Percentiles rank a stretch among this genome's conserved stretches.
Conservation (phyloP, 2,888 invertebrate species). For the Cacoxenus indagator region DNA sequence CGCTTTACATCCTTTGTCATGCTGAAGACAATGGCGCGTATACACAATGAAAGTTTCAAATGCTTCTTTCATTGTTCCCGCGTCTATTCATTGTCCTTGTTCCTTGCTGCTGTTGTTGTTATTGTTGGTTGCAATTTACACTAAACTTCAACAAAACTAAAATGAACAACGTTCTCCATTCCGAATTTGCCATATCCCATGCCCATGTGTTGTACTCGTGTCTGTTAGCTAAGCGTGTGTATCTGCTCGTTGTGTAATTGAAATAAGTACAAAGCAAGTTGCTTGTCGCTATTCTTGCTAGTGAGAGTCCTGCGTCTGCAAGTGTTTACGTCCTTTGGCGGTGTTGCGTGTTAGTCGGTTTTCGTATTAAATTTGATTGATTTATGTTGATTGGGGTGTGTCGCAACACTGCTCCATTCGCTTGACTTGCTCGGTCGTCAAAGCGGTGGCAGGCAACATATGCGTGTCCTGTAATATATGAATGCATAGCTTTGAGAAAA, state of each 20-base stretch:
- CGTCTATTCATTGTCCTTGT: not conserved
- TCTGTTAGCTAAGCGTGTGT: not conserved
- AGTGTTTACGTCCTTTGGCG: constrained; percentile 5
- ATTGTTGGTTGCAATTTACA: constrained; percentile 16
- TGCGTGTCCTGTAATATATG: not conserved
- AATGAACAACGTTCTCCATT: not conserved
- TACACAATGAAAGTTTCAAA: constrained; percentile 24
- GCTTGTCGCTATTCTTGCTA: constrained; percentile 25
- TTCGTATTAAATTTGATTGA: constrained; percentile 34
- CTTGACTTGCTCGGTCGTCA: too few relatives aligned
- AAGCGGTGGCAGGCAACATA: not conserved
- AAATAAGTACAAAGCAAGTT: constrained; percentile 38
- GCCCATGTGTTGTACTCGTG: not conserved
- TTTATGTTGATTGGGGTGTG: constrained; percentile 41
- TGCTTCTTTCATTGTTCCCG: not conserved
- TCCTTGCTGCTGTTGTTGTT: constrained; percentile 1
- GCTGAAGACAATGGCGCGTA: constrained; percentile 24
- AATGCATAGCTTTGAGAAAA: not conserved
- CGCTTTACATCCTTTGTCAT: not conserved
- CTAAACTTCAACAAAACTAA: not conserved
- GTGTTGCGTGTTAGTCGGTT: constrained; percentile 27
- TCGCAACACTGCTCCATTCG: not conserved
- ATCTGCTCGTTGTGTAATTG: constrained; percentile 35
- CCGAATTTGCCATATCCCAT: not conserved
- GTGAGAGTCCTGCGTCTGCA: not conserved